phyloP scores from a whole-genome alignment of 2,797 vertebrate species.

The Halcyon badia region DNA sequence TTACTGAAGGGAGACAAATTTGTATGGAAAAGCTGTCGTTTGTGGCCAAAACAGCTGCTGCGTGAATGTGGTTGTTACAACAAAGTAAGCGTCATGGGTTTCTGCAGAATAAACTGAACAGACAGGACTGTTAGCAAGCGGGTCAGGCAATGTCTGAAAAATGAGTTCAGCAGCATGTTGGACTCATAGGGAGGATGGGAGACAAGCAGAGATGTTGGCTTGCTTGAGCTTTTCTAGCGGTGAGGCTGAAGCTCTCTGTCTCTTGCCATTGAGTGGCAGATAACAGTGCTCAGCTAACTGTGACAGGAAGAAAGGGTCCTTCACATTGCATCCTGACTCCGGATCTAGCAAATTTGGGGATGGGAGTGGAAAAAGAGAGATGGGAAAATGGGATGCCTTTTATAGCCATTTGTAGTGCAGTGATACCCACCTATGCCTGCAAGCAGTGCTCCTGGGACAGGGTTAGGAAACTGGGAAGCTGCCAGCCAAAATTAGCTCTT shows the following conservation, averaged over 20 bases:
- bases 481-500: fast-evolving
- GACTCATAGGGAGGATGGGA: fast-evolving
- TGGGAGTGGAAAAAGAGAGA: background rate
- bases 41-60: background rate
- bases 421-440: background rate
- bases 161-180: fast-evolving
- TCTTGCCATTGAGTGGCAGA: fast-evolving
- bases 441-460: background rate
- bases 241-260: background rate
- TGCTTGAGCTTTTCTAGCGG: background rate
- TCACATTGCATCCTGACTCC: fast-evolving
- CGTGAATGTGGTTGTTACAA: background rate
- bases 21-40: background rate
- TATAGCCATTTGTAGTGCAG: background rate
- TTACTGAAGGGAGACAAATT: fast-evolving
- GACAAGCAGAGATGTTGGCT: background rate
- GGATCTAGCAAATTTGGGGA: background rate
- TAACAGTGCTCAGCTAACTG: background rate
- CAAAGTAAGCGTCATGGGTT: fast-evolving
- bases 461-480: too few relatives aligned
- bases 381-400: background rate
- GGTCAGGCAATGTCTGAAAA: background rate
- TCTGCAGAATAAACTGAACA: background rate
- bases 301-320: fast-evolving
- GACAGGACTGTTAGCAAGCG: fast-evolving